Conservation (phyloP, 2,888 invertebrate genomes). For the Cosmorhoe ocellata region DNA sequence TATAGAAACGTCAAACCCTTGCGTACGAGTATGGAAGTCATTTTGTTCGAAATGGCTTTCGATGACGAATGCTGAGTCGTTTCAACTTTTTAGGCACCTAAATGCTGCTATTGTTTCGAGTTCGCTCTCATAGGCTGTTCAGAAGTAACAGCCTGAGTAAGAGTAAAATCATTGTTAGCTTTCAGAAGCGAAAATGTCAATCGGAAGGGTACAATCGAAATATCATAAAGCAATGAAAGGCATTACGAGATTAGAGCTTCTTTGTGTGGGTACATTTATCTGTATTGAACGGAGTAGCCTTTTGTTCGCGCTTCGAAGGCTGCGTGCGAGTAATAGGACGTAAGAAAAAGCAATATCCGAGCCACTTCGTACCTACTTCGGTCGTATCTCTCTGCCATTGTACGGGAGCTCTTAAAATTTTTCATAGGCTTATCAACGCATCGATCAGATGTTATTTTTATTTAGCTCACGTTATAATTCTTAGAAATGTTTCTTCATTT, state of each 20-base stretch:
- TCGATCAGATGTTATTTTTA: constrained; percentile 71
- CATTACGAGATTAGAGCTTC: constrained; percentile 45
- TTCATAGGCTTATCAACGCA: constrained; percentile 73
- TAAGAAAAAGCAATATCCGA: constrained; percentile 60
- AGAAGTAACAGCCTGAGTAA: constrained; percentile 30
- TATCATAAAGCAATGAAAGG: constrained; percentile 48
- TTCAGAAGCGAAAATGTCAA: constrained; percentile 26
- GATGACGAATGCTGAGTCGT: constrained; percentile 74
- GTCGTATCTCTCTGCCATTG: constrained; percentile 57
- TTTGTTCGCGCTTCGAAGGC: constrained; percentile 57
- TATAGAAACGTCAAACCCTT: constrained; percentile 48
- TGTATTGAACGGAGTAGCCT: constrained; percentile 55
- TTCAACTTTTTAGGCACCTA: constrained; percentile 72
- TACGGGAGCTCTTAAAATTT: constrained; percentile 64
- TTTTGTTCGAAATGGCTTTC: constrained; percentile 75
- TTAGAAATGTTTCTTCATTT: constrained; percentile 72
- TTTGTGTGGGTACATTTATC: constrained; percentile 46
- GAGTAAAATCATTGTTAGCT: constrained; percentile 39
- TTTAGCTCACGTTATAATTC: constrained; percentile 73
- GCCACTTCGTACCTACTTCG: constrained; percentile 54
- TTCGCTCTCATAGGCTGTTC: constrained; percentile 44
- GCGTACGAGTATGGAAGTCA: constrained; percentile 54
- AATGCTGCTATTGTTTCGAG: constrained; percentile 75
- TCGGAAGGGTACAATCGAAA: constrained; percentile 35
- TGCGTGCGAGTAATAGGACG: constrained; percentile 56